phyloP scores from a whole-genome alignment of 1,140 invertebrate species.

The Magallana gigas region DNA sequence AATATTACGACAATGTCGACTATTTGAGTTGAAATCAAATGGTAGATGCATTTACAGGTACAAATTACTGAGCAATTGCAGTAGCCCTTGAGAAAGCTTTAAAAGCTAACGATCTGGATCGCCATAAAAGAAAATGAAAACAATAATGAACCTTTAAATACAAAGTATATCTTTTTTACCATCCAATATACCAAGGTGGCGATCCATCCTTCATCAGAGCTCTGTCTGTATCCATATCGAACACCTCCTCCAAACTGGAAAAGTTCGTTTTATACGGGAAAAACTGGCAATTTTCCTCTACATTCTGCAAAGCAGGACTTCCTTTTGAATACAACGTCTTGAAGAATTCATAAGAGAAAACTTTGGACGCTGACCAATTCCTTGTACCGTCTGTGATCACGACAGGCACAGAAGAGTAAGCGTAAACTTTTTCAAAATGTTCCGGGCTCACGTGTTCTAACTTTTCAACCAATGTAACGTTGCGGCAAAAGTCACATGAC shows the following conservation, averaged over 20 bases:
- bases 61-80: no score
- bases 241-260: constrained; percentile 86
- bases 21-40: no score
- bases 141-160: background rate
- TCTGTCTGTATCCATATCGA: constrained; percentile 84
- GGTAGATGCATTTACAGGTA: no score
- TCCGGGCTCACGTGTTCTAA: constrained; percentile 80
- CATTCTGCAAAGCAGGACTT: constrained; percentile 67
- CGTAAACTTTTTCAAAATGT: constrained; percentile 83
- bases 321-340: constrained; percentile 85
- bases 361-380: constrained; percentile 88
- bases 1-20: no score
- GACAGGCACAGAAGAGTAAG: constrained; percentile 89
- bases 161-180: constrained; percentile 82
- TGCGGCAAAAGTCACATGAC: constrained; percentile 87
- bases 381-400: constrained; percentile 89
- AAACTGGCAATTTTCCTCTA: constrained; percentile 87
- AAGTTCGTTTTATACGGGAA: constrained; percentile 95
- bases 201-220: constrained; percentile 84
- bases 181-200: constrained; percentile 93
- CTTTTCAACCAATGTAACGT: constrained; percentile 83
- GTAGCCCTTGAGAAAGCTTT: no score
- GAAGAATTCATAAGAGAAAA: constrained; percentile 91
- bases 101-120: no score
- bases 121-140: no score